These are phyloP conservation scores for Falco punctatus DNA, from an alignment of 2,113 vertebrate species.

Conservation along the genomic window DNA sequence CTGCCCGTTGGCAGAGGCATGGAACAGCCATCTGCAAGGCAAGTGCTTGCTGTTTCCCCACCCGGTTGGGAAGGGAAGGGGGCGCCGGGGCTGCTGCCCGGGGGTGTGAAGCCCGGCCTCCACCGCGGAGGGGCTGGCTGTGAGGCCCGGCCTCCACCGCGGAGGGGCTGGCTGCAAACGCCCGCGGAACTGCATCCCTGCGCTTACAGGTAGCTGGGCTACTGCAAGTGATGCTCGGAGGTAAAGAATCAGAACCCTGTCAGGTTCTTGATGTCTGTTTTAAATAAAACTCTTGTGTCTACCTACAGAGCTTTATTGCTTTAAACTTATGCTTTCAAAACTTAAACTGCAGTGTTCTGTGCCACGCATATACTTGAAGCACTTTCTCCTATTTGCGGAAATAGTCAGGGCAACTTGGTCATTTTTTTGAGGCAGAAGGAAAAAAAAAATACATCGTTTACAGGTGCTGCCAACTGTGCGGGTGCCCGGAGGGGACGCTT, in stretches of 20 bases:
- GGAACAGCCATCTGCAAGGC: too few relatives aligned
- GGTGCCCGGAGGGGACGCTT: accelerated
- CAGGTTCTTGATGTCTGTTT: neutral
- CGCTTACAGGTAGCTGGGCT: neutral
- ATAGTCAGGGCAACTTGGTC: neutral
- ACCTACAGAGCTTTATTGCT: neutral
- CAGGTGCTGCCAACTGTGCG: too few relatives aligned
- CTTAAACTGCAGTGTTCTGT: neutral
- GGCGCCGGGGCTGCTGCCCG: accelerated
- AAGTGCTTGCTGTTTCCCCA: neutral
- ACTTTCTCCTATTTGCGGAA: neutral
- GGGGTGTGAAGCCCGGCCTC: neutral
- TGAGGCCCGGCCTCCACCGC: too few relatives aligned
- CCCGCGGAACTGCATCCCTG: neutral
- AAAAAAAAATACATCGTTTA: too few relatives aligned
- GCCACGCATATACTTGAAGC: neutral
- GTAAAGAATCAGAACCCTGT: neutral
- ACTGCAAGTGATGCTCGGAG: neutral
- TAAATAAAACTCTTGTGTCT: too few relatives aligned
- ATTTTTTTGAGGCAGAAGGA: neutral
- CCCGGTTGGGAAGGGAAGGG: accelerated
- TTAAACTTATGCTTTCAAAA: neutral
- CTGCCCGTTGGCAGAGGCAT: neutral
- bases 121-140: accelerated
- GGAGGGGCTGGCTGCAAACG: accelerated